These are phyloP conservation scores for Aleadryas rufinucha DNA, from an alignment of 2,113 vertebrate species.

Conservation along the genomic window DNA sequence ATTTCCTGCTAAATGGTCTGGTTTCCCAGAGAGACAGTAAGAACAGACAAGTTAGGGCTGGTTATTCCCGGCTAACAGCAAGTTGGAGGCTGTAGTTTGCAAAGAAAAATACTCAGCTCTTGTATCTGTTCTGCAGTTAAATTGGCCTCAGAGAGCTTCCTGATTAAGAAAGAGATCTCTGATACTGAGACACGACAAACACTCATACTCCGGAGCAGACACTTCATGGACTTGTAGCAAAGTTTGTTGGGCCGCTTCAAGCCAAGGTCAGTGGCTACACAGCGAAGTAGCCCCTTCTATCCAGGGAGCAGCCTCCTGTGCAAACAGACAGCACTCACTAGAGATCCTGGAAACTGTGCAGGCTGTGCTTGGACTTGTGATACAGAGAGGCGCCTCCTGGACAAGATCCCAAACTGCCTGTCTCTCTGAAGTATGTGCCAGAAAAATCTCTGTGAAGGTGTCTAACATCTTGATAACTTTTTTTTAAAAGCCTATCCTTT, in stretches of 20 bases:
- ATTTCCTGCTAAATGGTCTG: background rate
- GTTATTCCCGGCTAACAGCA: background rate
- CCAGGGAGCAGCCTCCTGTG: background rate
- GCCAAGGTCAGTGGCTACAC: background rate
- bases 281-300: rapidly evolving
- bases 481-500: background rate
- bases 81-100: background rate
- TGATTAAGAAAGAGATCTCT: background rate
- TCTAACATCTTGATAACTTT: background rate
- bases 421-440: background rate
- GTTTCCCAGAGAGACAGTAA: background rate
- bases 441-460: background rate
- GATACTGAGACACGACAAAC: background rate
- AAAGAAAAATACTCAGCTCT: background rate
- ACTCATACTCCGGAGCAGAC: background rate
- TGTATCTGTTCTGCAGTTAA: background rate
- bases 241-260: background rate
- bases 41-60: background rate
- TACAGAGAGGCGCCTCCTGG: background rate
- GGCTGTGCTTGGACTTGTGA: background rate
- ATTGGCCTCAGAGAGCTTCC: background rate
- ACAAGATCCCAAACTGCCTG: background rate
- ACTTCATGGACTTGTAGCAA: background rate
- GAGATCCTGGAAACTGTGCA: background rate
- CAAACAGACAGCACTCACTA: background rate